These are phyloP conservation scores for Sternotherus odoratus DNA, from an alignment of 2,797 vertebrate species.

Conservation along the genomic window DNA sequence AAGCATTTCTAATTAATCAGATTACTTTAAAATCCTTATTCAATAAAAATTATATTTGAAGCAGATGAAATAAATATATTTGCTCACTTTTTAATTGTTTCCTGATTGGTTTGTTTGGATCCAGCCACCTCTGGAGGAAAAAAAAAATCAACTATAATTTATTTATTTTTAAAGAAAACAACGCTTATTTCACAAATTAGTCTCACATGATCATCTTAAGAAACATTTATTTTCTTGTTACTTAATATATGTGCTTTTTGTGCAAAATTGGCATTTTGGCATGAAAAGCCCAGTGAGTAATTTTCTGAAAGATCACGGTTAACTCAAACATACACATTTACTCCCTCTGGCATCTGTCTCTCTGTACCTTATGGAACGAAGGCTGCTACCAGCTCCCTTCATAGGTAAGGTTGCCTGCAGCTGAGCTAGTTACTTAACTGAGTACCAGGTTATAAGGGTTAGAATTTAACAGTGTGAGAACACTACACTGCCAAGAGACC, in stretches of 20 bases:
- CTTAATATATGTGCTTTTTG: neutral
- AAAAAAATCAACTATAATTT: slow-evolving; percentile 33
- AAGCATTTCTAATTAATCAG: slow-evolving; percentile 80
- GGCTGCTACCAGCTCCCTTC: fast-evolving
- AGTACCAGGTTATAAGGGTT: neutral
- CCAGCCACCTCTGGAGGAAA: slow-evolving; percentile 95
- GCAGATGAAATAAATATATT: slow-evolving; percentile 70
- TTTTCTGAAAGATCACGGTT: neutral
- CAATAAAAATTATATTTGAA: slow-evolving; percentile 41
- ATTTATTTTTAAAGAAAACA: neutral
- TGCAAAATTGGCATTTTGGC: neutral
- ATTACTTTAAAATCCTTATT: slow-evolving; percentile 57
- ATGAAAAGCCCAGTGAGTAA: neutral
- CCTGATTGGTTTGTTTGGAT: slow-evolving; percentile 97
- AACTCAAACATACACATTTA: neutral
- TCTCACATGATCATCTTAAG: neutral
- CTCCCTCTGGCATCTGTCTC: neutral
- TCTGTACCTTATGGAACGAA: neutral
- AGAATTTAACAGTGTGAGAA: neutral
- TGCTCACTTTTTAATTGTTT: slow-evolving; percentile 98
- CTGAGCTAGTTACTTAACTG: neutral
- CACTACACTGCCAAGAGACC: neutral
- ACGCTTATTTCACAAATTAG: neutral
- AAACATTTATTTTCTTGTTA: neutral
- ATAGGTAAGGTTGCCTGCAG: neutral